Evolutionary conservation across 2,113 vertebrate genomes (phyloP), one percentile per base, ranked within the genome.

Genomic region (Psittacara wagleri): DNA sequence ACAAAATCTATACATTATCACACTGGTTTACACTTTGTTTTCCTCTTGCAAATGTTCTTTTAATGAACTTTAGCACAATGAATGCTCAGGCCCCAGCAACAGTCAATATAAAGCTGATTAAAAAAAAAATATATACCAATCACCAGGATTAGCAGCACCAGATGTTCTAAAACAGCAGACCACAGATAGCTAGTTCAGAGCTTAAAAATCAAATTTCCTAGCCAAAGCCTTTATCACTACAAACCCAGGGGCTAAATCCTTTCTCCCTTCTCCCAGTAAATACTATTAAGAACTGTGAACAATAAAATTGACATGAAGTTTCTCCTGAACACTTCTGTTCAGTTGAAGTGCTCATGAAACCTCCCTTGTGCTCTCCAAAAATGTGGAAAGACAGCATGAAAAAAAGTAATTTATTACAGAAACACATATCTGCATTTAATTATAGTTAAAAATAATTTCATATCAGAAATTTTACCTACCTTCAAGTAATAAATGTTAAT

Each of bases 131-230:
- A 75, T 27, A 95, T 33, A 93, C 89, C 84, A 95, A 94, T 90
- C 96, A 97, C 41, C 22, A 73, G 72, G 93, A 96, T 95, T 95
- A 97, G 88, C 73, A 79, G 88, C 37, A 92, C 92, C 90, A 95
- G 90, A 90, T 96, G 94, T 77, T 94, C 93, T 64, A 88, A 83
- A 80, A 41, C 75, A 91, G 77, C 88, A 91, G 83, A 86, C 52
- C 81, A 61, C 43, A 69, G 88, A 92, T 67, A 94, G 95, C 88
- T 83, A 76, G 68, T 94, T 89, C 88, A 96, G 87, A 94, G 94
- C 96, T 96, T 94, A 96, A 91, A 95, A 92, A 95, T 88, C 89
- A 92, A 91, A 93, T 94, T 95, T 95, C 68, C 64, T 92, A 92
- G 61, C 49, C 88, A 91, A 72, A 94, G 93, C 39, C 81, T 83